These are phyloP conservation scores for Popillia japonica DNA, from an alignment of 1,140 invertebrate species.

Conservation along the genomic window DNA sequence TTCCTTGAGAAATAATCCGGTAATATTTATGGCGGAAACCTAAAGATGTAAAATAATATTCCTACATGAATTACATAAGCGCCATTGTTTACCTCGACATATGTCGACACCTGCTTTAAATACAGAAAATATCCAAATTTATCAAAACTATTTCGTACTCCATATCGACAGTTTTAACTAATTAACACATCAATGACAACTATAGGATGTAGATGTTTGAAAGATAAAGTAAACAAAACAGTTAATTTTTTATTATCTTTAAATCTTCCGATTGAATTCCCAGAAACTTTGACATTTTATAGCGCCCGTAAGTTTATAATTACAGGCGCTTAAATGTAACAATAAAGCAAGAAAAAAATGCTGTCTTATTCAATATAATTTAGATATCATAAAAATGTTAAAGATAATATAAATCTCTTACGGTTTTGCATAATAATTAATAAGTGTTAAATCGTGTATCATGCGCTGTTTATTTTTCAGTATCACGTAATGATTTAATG, in stretches of 20 bases:
- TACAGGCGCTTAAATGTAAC: neutral
- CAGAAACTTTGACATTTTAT: neutral
- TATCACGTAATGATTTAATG: neutral
- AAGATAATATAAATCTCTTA: neutral
- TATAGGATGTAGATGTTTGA: neutral
- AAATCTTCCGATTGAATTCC: neutral
- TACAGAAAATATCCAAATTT: no score
- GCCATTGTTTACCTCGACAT: no score
- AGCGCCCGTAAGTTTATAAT: neutral
- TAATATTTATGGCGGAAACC: no score
- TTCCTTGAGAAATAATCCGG: no score
- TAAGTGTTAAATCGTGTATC: neutral
- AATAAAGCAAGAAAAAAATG: neutral
- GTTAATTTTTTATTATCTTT: neutral
- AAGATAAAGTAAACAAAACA: constrained; percentile 15
- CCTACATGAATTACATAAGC: no score
- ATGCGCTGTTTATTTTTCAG: neutral
- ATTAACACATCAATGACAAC: neutral
- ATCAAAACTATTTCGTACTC: no score
- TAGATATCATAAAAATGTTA: neutral
- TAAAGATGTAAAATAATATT: no score
- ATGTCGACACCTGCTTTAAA: no score
- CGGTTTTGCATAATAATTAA: neutral
- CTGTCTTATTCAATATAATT: neutral
- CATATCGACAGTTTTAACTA: no score